Base-by-base conservation (phyloP, 64 coral and sea anemone genomes). In the Astreopora myriophthalma region DNA sequence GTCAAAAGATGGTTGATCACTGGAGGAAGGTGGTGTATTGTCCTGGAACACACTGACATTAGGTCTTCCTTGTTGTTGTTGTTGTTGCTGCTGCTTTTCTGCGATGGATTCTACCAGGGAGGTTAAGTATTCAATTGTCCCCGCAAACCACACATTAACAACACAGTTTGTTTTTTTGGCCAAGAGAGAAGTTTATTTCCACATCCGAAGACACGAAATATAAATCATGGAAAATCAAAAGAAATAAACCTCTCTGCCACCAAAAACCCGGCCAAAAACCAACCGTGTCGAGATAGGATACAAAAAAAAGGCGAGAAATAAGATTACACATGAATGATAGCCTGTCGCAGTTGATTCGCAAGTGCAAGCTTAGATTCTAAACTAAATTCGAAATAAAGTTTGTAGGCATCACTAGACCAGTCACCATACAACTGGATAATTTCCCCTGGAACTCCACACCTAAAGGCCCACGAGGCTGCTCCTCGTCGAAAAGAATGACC, bases 401-500 rank as follows among this genome's bases (percentile, higher is more conserved):
- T 89, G 32, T 76, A 89, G 0, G 52, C 48, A 26, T 89, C 71
- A 19, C 71, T 76, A n/a, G 72, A 30, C 86, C 86, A 76, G n/a
- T 65, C 71, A 11, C 86, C 71, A 66, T 76, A 89, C 46, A 70
- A 49, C 36, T 89, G 86, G 16, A 89, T 89, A 6, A 89, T 28
- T 64, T 93, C 89, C 6, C 86, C 86, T 1, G 86, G 86, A 11
- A 88, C 30, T 7, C 86, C 86, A 3, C 14, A 38, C 11, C 42
- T 30, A 32, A 88, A 88, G 12, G 86, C 86, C 86, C 86, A 88
- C 46, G 34, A 14, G 44, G 86, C 72, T 3, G 37, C 70, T 6
- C 86, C 86, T 7, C 86, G 34, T 0, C 86, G 65, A 75, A 88
- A 73, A 6, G 86, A 88, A 52, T 88, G 86, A 48, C 68, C 70